Evolutionary conservation across 2,797 vertebrate genomes (phyloP).

Genomic region (Ptychobarbus kaznakovi): DNA sequence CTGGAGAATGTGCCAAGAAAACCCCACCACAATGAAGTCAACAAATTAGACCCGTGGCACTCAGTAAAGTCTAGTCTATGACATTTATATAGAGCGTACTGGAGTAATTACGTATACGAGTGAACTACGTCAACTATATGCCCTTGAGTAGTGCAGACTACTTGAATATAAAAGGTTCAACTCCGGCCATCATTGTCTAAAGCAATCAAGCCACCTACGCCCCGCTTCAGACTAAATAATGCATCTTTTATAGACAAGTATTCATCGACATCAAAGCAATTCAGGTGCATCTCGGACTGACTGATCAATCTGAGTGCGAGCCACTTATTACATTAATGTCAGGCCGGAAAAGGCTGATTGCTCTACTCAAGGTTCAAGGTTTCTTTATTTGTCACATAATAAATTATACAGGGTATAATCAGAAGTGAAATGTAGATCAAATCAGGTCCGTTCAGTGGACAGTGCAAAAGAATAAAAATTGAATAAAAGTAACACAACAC

Average conservation of each 20-base stretch:
- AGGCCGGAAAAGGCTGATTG: conserved; percentile 10
- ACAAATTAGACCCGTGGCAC: neutral
- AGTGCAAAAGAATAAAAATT: too few relatives aligned
- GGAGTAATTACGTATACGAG: neutral
- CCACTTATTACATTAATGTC: conserved; percentile 23
- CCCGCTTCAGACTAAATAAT: conserved; percentile 22
- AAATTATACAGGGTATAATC: too few relatives aligned
- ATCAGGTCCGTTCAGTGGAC: too few relatives aligned
- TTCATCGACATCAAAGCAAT: conserved; percentile 36
- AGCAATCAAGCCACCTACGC: conserved; percentile 29
- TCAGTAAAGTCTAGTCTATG: neutral
- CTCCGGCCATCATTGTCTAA: neutral
- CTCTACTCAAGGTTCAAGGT: too few relatives aligned
- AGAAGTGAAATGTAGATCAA: too few relatives aligned
- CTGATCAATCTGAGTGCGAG: neutral
- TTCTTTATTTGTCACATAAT: too few relatives aligned
- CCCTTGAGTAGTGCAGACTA: neutral
- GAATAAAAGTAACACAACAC: too few relatives aligned
- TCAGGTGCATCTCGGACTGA: neutral
- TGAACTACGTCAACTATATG: neutral
- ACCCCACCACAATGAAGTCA: neutral
- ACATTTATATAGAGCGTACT: conserved; percentile 8
- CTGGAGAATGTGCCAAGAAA: neutral
- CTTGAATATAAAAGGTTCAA: conserved; percentile 20
- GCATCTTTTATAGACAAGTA: conserved; percentile 7